Evolutionary conservation across 2,797 vertebrate genomes (phyloP), one percentile per base, ranked within the genome.

Genomic region (Galagoides demidoff): DNA sequence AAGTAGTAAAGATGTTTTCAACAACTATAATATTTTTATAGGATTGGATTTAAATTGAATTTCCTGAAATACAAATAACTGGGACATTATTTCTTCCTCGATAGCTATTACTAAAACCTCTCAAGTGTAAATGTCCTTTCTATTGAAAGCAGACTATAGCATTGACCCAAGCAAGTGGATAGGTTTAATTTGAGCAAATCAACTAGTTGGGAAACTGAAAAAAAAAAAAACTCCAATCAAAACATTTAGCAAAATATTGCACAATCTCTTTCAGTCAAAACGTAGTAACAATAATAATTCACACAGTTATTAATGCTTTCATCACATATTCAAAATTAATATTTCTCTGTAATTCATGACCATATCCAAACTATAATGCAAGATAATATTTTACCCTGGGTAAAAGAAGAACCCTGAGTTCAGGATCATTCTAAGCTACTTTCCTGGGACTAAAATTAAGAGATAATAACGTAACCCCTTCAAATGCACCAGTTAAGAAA

Each of bases 181-280:
- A 78, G 34, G 85, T 74, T 11, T 92, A 78, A 81, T 88, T 37
- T 77, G 66, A 96, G 25, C 78, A 92, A 85, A 66, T 86, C 92
- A 71, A 88, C 90, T 90, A 94, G 19, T 85, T 92, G 84, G 14
- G n/a, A 88, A 55, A 74, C 34, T 52, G 49, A 79, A 68, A 94
- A 93, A 49, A 59, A 87, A 89, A 57, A 85, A 94, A 97, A 64
- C 84, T 78, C 78, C 77, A 82, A 43, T 49, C 55, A 96, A 68
- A 89, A 61, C 76, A 20, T 93, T 92, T n/a, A 81, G 45, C 52
- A 96, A 95, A 59, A 95, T 94, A 96, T 10, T 45, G 16, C n/a
- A 93, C 86, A 94, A 85, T 5, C 71, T 27, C 55, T 95, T 43
- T 91, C 91, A 90, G 84, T 78, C 73, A 92, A 96, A 71, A 11